A percentile compares a stretch with the other conserved stretches of the same genome.
These are phyloP conservation scores for Steatornis caripensis DNA, from an alignment of 2,113 vertebrate genomes.

Conservation along the genomic window DNA sequence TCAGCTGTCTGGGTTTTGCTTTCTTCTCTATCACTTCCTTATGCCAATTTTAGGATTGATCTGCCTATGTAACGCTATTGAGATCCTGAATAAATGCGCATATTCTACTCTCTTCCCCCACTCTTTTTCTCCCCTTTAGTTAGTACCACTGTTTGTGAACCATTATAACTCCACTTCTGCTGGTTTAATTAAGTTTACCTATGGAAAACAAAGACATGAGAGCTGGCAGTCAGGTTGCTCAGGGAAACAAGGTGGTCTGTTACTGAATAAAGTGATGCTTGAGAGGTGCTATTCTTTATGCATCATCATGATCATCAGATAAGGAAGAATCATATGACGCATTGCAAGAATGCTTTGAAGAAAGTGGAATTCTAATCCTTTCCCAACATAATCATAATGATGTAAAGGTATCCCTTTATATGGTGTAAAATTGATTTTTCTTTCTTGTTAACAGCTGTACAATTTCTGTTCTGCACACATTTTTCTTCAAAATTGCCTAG, in stretches of 20 bases:
- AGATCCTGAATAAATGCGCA: background rate
- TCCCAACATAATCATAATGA: slow-evolving; percentile 51
- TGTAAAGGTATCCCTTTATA: slow-evolving; percentile 40
- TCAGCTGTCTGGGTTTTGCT: background rate
- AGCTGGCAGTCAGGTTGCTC: slow-evolving; percentile 24
- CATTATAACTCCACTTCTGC: background rate
- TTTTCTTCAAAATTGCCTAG: slow-evolving; percentile 37
- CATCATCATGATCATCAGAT: slow-evolving; percentile 55
- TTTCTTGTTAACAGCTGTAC: slow-evolving; percentile 30
- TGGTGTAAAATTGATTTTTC: slow-evolving; percentile 49
- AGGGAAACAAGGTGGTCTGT: slow-evolving; percentile 46
- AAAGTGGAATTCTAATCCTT: slow-evolving; percentile 51
- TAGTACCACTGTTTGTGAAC: background rate
- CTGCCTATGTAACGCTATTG: background rate
- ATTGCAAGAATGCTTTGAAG: slow-evolving; percentile 47
- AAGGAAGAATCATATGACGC: slow-evolving; percentile 58
- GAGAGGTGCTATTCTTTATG: slow-evolving; percentile 62
- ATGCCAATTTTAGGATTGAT: background rate
- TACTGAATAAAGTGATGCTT: slow-evolving; percentile 44
- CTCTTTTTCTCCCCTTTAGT: background rate
- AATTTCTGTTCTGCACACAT: slow-evolving; percentile 6
- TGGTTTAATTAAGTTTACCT: slow-evolving; percentile 50
- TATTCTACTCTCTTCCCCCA: background rate
- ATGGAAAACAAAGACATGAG: slow-evolving; percentile 43
- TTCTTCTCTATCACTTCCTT: background rate